Conservation (phyloP, 2,113 vertebrate genomes). For the Lycaon pictus region DNA sequence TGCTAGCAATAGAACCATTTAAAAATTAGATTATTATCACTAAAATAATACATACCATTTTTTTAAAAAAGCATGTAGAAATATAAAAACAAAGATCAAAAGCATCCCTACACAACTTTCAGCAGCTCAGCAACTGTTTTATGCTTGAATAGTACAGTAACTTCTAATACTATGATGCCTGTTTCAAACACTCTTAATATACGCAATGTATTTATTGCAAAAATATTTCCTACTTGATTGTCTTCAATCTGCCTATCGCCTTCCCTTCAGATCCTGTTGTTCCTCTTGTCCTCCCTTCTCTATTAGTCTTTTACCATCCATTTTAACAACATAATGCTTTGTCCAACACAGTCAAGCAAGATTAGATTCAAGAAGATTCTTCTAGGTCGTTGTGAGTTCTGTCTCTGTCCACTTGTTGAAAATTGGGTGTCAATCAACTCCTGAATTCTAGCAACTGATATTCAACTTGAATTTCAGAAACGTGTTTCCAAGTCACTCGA, state of each 20-base stretch:
- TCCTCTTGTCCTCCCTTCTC: background rate
- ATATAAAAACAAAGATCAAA: background rate
- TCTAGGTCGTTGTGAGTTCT: background rate
- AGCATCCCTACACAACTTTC: background rate
- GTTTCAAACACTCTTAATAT: background rate
- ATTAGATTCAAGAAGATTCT: background rate
- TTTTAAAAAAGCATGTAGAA: background rate
- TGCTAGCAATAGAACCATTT: background rate
- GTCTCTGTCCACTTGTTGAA: background rate
- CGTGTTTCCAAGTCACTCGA: background rate
- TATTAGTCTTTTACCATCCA: background rate
- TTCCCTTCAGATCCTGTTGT: constrained; percentile 21
- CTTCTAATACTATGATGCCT: background rate
- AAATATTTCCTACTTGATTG: background rate
- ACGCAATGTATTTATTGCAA: background rate
- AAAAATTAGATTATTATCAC: constrained; percentile 2
- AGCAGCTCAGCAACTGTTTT: background rate
- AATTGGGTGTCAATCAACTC: background rate
- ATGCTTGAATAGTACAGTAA: background rate
- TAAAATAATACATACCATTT: background rate
- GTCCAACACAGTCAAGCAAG: background rate
- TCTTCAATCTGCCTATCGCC: background rate
- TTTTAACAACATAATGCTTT: constrained; percentile 14
- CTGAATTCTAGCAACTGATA: background rate
- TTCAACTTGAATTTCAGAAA: constrained; percentile 18